Percentiles rank a stretch among this genome's conserved stretches.
phyloP scores from a whole-genome alignment of 1,140 invertebrate species.

The Zaprionus ghesquierei region DNA sequence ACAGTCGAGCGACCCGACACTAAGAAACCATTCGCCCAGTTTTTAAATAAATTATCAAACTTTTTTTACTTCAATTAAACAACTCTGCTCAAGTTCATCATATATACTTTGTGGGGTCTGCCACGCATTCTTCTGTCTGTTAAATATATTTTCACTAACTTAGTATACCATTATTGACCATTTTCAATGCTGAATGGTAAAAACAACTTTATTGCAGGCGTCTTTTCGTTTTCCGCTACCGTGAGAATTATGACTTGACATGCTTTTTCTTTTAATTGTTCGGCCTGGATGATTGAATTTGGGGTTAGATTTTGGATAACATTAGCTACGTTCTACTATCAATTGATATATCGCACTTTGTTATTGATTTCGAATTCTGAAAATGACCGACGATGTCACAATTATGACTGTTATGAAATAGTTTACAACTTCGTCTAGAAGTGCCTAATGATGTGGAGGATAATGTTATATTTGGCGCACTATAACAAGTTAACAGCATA shows the following conservation, averaged over 20 bases:
- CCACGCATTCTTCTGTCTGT: no score
- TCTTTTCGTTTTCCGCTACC: conserved; percentile 9
- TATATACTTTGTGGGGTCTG: no score
- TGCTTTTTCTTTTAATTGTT: conserved; percentile 60
- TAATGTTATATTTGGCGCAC: not conserved
- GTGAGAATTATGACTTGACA: conserved; percentile 55
- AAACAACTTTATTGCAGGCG: no score
- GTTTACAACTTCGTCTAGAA: not conserved
- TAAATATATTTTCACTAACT: no score
- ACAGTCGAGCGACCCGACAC: no score
- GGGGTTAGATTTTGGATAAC: not conserved
- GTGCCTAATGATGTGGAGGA: not conserved
- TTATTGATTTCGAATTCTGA: not conserved
- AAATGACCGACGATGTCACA: not conserved
- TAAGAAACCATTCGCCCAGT: no score
- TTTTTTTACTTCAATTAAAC: no score
- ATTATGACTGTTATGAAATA: not conserved
- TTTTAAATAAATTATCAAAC: no score
- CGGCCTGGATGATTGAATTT: not conserved
- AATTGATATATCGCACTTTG: not conserved
- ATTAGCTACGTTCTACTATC: not conserved
- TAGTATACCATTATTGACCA: no score
- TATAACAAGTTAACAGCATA: not conserved
- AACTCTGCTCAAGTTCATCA: no score
- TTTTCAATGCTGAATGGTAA: no score